Evolutionary conservation across 2,797 vertebrate genomes (phyloP).

Genomic region (Eurystomus glaucurus): DNA sequence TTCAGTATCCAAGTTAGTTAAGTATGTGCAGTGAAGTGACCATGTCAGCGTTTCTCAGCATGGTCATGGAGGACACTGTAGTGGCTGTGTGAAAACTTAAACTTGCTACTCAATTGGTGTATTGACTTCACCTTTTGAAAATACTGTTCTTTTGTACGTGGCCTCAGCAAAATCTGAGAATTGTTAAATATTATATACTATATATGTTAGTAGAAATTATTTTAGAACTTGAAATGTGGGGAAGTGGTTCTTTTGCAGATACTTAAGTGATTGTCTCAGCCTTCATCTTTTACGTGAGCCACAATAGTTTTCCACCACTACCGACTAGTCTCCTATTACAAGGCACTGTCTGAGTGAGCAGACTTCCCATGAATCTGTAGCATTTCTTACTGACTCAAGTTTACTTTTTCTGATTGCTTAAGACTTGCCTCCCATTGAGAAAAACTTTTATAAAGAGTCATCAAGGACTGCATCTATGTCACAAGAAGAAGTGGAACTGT

Average conservation of each 20-base stretch:
- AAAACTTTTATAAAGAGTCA: constrained; percentile 92
- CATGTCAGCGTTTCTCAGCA: neutral
- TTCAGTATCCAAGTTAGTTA: neutral
- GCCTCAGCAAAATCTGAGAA: neutral
- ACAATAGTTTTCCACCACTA: neutral
- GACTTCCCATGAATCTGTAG: neutral
- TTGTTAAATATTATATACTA: neutral
- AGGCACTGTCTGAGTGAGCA: neutral
- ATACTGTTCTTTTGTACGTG: neutral
- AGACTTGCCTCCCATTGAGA: constrained; percentile 91
- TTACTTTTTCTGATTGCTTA: constrained; percentile 22
- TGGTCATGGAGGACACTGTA: neutral
- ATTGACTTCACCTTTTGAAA: neutral
- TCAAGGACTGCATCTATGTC: constrained; percentile 85
- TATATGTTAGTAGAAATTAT: neutral
- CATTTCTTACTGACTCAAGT: neutral
- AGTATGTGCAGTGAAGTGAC: neutral
- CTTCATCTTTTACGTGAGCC: neutral
- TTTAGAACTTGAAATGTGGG: neutral
- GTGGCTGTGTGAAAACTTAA: neutral
- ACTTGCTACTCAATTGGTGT: neutral
- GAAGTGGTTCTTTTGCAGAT: neutral
- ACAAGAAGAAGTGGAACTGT: constrained; percentile 85
- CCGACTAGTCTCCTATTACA: neutral
- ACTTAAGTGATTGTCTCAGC: neutral